Evolutionary conservation across 2,888 invertebrate genomes (phyloP).

Genomic region (Dasysyrphus albostriatus): DNA sequence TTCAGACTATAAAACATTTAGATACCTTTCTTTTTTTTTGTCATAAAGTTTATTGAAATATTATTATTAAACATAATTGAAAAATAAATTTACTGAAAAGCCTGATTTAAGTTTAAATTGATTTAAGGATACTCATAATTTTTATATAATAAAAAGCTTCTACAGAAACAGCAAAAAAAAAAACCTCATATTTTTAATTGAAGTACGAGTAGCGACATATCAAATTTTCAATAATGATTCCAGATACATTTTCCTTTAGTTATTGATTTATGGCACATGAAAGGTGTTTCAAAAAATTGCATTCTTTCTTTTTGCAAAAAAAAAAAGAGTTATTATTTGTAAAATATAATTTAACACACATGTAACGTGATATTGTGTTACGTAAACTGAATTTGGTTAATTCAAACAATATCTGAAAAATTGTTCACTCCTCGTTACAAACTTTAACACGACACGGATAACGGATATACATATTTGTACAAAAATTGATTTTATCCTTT

Average conservation of each 20-base stretch:
- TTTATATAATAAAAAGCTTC: too few species aligned
- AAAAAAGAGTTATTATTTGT: background rate
- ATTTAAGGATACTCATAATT: too few species aligned
- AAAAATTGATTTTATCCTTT: background rate
- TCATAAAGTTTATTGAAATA: background rate
- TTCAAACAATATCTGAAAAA: conserved; percentile 6
- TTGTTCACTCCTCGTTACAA: background rate
- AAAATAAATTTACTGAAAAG: too few species aligned
- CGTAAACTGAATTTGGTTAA: background rate
- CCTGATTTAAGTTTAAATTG: too few species aligned
- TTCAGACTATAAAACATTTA: background rate
- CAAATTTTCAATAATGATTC: background rate
- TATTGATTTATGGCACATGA: background rate
- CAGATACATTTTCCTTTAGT: background rate
- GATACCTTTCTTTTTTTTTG: background rate
- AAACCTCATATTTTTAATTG: too few species aligned
- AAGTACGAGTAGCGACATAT: too few species aligned
- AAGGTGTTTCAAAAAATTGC: background rate
- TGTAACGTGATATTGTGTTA: background rate
- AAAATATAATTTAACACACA: background rate
- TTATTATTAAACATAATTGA: background rate
- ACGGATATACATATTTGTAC: background rate
- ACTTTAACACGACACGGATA: background rate
- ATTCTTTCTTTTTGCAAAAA: background rate
- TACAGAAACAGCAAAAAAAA: too few species aligned